These are phyloP conservation scores for Vespertilio murinus DNA, from an alignment of 2,797 vertebrate species.

Conservation along the genomic window DNA sequence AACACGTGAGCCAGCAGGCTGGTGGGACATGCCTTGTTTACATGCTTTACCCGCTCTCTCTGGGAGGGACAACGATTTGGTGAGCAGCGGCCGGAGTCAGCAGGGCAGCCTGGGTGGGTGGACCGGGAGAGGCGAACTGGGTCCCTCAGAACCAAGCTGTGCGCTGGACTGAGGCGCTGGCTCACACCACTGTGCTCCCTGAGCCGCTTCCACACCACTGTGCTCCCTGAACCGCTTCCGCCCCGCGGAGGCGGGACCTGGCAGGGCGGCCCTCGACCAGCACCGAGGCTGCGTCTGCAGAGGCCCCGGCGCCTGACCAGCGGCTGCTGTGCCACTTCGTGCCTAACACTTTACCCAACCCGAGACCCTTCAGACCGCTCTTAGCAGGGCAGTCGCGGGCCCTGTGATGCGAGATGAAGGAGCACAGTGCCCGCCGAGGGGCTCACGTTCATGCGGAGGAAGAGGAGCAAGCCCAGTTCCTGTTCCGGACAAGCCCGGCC, in stretches of 20 bases:
- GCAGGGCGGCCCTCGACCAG: not conserved
- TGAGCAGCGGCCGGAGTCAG: not conserved
- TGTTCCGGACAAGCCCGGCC: fast-evolving
- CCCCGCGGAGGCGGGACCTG: too few relatives aligned
- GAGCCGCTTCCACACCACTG: not conserved
- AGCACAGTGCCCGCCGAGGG: not conserved
- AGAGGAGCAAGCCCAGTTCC: not conserved
- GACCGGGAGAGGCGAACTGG: not conserved
- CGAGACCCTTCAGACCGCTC: not conserved
- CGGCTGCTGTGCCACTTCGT: not conserved
- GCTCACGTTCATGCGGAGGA: not conserved
- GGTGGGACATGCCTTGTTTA: not conserved
- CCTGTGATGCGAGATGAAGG: not conserved
- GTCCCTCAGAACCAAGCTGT: not conserved
- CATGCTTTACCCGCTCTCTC: not conserved
- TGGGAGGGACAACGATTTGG: not conserved
- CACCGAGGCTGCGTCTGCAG: not conserved
- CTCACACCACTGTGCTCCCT: not conserved
- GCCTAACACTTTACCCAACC: not conserved
- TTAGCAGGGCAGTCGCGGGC: not conserved
- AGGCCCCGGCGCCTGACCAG: not conserved
- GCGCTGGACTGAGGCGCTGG: not conserved
- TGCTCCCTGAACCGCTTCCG: not conserved
- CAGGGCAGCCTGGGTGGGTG: not conserved
- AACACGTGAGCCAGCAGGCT: not conserved